Evolutionary conservation across 2,797 vertebrate genomes (phyloP).

Genomic region (Alauda arvensis): DNA sequence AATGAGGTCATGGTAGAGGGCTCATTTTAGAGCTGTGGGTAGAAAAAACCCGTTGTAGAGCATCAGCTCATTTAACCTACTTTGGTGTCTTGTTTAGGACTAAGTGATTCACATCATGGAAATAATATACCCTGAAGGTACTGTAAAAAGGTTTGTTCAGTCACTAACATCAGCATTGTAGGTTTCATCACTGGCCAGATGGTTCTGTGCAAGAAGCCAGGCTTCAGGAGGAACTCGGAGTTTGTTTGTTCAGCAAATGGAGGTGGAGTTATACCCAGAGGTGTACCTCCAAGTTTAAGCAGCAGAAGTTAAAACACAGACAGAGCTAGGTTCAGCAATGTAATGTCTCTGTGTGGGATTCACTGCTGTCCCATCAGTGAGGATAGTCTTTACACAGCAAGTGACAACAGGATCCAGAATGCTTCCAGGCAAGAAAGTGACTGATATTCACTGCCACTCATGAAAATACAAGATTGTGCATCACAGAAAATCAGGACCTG

Average conservation of each 20-base stretch:
- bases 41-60: not conserved
- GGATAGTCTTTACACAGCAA: not conserved
- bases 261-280: not conserved
- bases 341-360: not conserved
- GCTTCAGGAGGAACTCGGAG: not conserved
- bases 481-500: not conserved
- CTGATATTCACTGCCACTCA: accelerated
- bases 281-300: not conserved
- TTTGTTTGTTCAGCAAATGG: not conserved
- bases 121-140: not conserved
- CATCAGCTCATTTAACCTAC: not conserved
- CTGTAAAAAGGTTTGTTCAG: not conserved
- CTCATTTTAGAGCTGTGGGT: not conserved
- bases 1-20: not conserved
- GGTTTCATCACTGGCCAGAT: not conserved
- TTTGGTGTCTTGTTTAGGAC: not conserved
- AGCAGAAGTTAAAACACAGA: not conserved
- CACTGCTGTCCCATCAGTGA: not conserved
- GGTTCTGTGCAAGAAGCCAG: not conserved
- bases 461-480: not conserved
- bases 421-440: not conserved
- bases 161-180: not conserved
- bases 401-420: not conserved
- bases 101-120: not conserved
- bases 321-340: not conserved